Base-by-base conservation (phyloP, 2,888 invertebrate species). In the Mycalesis mineus region DNA sequence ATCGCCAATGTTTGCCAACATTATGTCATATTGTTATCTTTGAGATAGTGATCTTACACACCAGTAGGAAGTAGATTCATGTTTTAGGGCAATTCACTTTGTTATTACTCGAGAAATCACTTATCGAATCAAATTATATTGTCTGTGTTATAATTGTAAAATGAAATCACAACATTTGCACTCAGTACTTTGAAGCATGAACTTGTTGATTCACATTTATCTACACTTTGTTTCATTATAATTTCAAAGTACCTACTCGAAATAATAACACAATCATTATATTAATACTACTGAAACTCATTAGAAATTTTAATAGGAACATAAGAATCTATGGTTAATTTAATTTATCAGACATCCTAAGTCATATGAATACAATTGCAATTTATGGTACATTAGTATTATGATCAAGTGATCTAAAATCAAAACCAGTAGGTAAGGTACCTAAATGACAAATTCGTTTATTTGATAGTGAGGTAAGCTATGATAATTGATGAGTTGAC, bases 401-500 rank as follows among this genome's bases (percentile, higher is more conserved):
- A n/a, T n/a, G n/a, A n/a, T n/a, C n/a, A n/a, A n/a, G n/a, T n/a
- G n/a, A n/a, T n/a, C n/a, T n/a, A n/a, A n/a, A n/a, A n/a, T n/a
- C n/a, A n/a, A n/a, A n/a, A n/a, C n/a, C n/a, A n/a, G n/a, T n/a
- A n/a, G n/a, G n/a, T n/a, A n/a, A n/a, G n/a, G n/a, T n/a, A 45
- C 29, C 1, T 36, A 36, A 45, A 45, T 11, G 29, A 45, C 13
- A 29, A 7, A 31, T 2, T 31, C 7, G 29, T 45, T 29, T 5
- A 29, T 49, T 8, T 54, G 58, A 58, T 17, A 4, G 22, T 50
- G 49, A 58, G 44, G 45, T 58, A 14, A 52, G 41, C 33, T 31
- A 33, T 33, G 41, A 33, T 33, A 52, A 33, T 50, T 55, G 53
- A 42, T 42, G 17, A 47, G 54, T 50, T 54, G 57, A 60, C 57